These are phyloP conservation scores for Meda fulgida DNA, from an alignment of 2,797 vertebrate species.

Conservation along the genomic window DNA sequence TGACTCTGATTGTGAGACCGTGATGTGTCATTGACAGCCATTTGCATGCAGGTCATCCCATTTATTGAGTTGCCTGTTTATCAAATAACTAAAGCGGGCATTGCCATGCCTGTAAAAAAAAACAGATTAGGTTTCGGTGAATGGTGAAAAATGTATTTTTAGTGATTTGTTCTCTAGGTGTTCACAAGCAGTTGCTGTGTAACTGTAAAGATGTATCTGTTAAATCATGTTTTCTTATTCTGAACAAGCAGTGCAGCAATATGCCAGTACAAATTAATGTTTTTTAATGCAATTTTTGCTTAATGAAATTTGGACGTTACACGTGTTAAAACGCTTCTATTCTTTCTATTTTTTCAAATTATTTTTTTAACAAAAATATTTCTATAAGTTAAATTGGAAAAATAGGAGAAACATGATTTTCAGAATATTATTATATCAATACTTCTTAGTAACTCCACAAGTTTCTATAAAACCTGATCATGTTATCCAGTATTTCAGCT, in stretches of 20 bases:
- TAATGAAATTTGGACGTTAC: not conserved
- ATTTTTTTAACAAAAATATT: not conserved
- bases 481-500: not conserved
- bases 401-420: not conserved
- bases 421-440: not conserved
- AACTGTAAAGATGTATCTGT: not conserved
- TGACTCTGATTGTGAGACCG: conserved; percentile 19
- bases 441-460: not conserved
- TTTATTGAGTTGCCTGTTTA: conserved; percentile 44
- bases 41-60: conserved; percentile 34
- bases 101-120: conserved; percentile 5
- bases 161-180: not conserved
- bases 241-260: not conserved
- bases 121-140: conserved; percentile 25
- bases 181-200: not conserved
- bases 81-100: conserved; percentile 18
- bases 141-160: conserved; percentile 5
- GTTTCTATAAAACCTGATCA: not conserved
- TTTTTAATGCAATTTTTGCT: too few species aligned
- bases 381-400: not conserved
- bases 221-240: not conserved
- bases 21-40: conserved; percentile 36
- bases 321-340: not conserved
- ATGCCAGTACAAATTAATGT: not conserved
- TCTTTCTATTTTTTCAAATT: not conserved